Evolutionary conservation across 2,888 invertebrate species (phyloP).

Genomic region (Erebia epiphron): DNA sequence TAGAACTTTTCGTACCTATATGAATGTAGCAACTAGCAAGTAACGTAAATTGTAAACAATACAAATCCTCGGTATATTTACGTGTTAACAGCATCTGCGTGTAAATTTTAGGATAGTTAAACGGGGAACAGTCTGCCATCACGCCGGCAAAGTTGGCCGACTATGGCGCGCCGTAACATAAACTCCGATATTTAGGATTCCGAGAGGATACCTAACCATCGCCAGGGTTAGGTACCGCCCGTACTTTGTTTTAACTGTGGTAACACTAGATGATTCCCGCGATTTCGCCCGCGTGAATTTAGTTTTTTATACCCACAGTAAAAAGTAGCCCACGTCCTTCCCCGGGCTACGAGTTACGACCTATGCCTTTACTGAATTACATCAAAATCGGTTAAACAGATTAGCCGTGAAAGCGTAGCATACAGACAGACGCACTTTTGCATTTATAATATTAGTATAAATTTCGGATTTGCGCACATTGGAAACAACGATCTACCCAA

Average conservation of each 20-base stretch:
- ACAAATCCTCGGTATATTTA: constrained; percentile 13
- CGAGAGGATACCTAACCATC: constrained; percentile 2
- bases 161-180: constrained; percentile 8
- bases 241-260: not conserved
- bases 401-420: no score
- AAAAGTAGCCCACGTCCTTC: no score
- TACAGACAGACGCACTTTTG: no score
- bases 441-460: no score
- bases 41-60: constrained; percentile 6
- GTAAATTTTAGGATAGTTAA: constrained; percentile 1
- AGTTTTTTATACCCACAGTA: no score
- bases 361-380: no score
- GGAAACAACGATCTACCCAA: no score
- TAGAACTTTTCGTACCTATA: constrained; percentile 6
- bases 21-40: constrained; percentile 2
- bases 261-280: not conserved
- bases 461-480: no score
- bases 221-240: not conserved
- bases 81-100: constrained; percentile 14
- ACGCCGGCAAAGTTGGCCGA: constrained; percentile 12
- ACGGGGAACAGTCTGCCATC: constrained; percentile 14
- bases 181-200: constrained; percentile 24
- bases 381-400: no score
- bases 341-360: no score
- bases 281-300: no score